phyloP scores from a whole-genome alignment of 2,888 invertebrate genomes.

The Monopis laevigella region DNA sequence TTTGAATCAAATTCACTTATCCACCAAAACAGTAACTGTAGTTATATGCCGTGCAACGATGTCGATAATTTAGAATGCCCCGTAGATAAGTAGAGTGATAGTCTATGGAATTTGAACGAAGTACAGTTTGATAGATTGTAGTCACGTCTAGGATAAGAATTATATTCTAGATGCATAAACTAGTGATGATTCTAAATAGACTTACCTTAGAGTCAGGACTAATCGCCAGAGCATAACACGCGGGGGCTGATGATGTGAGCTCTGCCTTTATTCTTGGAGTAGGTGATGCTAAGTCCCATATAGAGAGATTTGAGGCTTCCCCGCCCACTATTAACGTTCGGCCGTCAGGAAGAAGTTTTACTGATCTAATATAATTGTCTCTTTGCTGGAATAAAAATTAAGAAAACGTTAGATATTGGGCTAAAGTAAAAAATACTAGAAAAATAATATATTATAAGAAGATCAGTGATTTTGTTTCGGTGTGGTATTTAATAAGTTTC shows the following conservation, averaged over 20 bases:
- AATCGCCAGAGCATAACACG: slow-evolving; percentile 97
- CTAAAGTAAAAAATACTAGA: slow-evolving; percentile 20
- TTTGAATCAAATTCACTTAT: too few species aligned
- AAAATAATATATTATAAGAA: background rate
- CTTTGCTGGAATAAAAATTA: slow-evolving; percentile 71
- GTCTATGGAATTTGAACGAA: too few species aligned
- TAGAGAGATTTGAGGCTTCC: slow-evolving; percentile 92
- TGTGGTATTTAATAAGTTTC: background rate
- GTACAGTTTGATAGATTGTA: too few species aligned
- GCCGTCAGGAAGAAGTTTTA: slow-evolving; percentile 92
- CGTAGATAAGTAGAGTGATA: too few species aligned
- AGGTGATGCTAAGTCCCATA: slow-evolving; percentile 94
- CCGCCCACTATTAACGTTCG: slow-evolving; percentile 95
- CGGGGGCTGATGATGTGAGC: slow-evolving; percentile 92
- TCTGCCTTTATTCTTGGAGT: slow-evolving; percentile 93
- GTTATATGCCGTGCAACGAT: too few species aligned
- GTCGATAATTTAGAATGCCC: too few species aligned
- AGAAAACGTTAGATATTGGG: slow-evolving; percentile 14
- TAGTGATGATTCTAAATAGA: too few species aligned
- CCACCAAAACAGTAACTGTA: too few species aligned
- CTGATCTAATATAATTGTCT: slow-evolving; percentile 95
- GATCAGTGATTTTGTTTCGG: background rate
- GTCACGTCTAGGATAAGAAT: too few species aligned
- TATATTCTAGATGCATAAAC: too few species aligned
- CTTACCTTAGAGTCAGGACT: slow-evolving; percentile 89